Percentiles rank a stretch among this genome's conserved stretches.
These are phyloP conservation scores for Scaptomyza montana DNA, from an alignment of 1,140 invertebrate species.

Conservation along the genomic window DNA sequence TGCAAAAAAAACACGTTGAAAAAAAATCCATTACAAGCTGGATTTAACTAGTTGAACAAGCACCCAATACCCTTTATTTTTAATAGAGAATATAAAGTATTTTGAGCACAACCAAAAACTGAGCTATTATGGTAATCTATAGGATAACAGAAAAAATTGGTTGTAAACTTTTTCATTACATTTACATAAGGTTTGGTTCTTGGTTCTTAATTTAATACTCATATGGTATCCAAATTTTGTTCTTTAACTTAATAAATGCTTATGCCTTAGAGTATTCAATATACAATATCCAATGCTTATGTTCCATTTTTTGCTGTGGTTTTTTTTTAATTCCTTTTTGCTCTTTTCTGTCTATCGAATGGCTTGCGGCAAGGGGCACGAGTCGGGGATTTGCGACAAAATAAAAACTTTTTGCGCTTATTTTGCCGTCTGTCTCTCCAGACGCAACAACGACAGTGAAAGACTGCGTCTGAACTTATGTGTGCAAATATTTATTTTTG, in stretches of 20 bases:
- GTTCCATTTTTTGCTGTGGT: constrained; percentile 11
- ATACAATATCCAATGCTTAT: neutral
- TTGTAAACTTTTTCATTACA: too few species aligned
- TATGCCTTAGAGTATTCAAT: neutral
- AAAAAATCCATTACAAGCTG: neutral
- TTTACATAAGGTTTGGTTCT: too few species aligned
- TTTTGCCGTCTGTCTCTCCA: constrained; percentile 52
- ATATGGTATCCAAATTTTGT: too few species aligned
- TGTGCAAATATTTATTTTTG: constrained; percentile 75
- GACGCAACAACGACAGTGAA: constrained; percentile 17
- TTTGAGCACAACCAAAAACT: too few species aligned
- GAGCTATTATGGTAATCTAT: too few species aligned
- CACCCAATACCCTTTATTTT: constrained; percentile 4
- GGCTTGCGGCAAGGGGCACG: constrained; percentile 18
- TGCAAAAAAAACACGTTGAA: neutral
- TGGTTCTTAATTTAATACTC: too few species aligned
- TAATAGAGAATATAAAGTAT: too few species aligned
- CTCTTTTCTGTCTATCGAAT: constrained; percentile 46
- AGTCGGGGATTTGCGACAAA: constrained; percentile 55
- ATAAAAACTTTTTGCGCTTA: constrained; percentile 56
- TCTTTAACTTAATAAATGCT: too few species aligned
- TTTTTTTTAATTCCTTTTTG: constrained; percentile 60
- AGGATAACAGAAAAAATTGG: too few species aligned
- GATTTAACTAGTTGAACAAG: neutral
- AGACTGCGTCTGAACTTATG: constrained; percentile 36